Evolutionary conservation across 2,888 invertebrate species (phyloP), one percentile per base, ranked within the genome.

Genomic region (Iphiclides podalirius): DNA sequence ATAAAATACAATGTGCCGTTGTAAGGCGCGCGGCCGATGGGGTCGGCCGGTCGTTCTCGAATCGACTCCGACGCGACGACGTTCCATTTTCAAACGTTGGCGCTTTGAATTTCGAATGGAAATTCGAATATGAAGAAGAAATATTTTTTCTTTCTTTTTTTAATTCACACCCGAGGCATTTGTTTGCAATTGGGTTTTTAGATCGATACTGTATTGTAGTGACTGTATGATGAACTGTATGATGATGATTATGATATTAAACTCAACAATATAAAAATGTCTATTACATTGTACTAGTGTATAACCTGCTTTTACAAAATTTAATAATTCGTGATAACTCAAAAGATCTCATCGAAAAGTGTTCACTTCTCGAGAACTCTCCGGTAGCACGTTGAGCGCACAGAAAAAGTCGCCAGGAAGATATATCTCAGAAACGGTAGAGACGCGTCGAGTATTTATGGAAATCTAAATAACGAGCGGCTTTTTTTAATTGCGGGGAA

Each of bases 401-500:
- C 31, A 56, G 58, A 78, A 79, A 75, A 76, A 75, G 61, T 62
- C 64, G 60, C 68, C 82, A 80, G 83, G 85, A 86, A 86, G 84
- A 79, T 79, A 80, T 86, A 80, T 83, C 71, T 84, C 81, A 80
- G 78, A 78, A 75, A 73, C 72, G 64, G 66, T 66, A 73, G 74
- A 63, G 68, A 66, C 66, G 61, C 70, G 72, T 57, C 62, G 72
- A 73, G 79, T 88, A 88, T 88, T 87, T 87, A 88, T 87, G 87
- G 87, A 86, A 85, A 86, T 80, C 78, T 76, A 87, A 87, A 87
- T 83, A 86, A 81, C 78, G 64, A 60, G 60, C 63, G 67, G 63
- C 70, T 78, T 85, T 84, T 80, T 88, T 85, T 84, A 82, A 86
- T 85, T 82, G 81, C 66, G 70, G 72, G 69, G 75, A 78, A 79